phyloP scores from a whole-genome alignment of 1,140 invertebrate genomes.

The Hyles euphorbiae region DNA sequence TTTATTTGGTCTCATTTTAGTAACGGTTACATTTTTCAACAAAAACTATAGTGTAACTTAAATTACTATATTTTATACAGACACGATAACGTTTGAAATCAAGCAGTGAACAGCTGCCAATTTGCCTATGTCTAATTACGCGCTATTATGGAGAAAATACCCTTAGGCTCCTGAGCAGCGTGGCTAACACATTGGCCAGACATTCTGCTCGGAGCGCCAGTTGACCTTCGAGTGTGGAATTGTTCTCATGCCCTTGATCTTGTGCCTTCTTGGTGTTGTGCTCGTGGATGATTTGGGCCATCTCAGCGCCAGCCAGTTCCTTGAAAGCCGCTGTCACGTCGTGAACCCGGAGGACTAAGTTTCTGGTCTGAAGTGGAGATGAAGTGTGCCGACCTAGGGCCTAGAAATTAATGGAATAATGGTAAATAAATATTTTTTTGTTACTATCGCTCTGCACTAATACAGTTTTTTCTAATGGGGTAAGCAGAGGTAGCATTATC shows the following conservation, averaged over 20 bases:
- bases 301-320: constrained; percentile 79
- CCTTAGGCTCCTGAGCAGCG: constrained; percentile 86
- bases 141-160: constrained; percentile 83
- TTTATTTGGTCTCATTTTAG: constrained; percentile 74
- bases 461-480: too few species aligned
- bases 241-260: constrained; percentile 56
- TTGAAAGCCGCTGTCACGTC: constrained; percentile 88
- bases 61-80: too few species aligned
- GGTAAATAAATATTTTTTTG: too few species aligned
- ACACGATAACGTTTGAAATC: too few species aligned
- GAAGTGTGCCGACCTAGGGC: constrained; percentile 84
- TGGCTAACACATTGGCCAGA: constrained; percentile 87
- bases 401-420: constrained; percentile 43
- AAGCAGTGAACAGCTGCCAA: not conserved
- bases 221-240: constrained; percentile 77
- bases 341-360: constrained; percentile 86
- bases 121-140: not conserved
- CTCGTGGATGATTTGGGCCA: constrained; percentile 72
- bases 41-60: constrained; percentile 15
- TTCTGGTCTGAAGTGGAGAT: constrained; percentile 86
- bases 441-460: too few species aligned
- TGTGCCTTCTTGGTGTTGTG: constrained; percentile 59
- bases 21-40: constrained; percentile 52
- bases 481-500: too few species aligned
- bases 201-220: constrained; percentile 85